Percentiles rank a stretch among this genome's conserved stretches.
phyloP scores from a whole-genome alignment of 1,140 invertebrate genomes.

The Drosophila azteca region DNA sequence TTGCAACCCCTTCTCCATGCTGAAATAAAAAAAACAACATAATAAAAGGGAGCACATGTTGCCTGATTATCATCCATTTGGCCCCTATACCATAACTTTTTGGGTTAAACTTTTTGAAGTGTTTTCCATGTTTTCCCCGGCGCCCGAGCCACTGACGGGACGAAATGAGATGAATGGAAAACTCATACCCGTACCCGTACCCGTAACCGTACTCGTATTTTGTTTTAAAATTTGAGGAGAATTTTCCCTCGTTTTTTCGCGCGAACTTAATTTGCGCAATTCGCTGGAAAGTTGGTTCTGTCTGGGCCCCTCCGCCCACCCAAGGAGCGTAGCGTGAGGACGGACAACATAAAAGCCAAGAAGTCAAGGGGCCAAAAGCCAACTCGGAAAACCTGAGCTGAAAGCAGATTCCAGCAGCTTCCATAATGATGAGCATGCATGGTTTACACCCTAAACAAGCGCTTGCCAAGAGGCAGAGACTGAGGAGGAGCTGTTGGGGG shows the following conservation, averaged over 20 bases:
- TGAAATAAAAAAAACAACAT: no score
- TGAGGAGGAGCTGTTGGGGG: background rate
- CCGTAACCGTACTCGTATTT: conserved; percentile 1
- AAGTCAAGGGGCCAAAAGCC: background rate
- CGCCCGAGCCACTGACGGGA: background rate
- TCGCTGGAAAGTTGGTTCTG: conserved; percentile 39
- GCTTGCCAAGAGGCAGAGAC: background rate
- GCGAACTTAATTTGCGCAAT: conserved; percentile 54
- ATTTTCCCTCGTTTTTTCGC: conserved; percentile 20
- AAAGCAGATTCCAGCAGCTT: no score
- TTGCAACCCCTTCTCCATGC: no score
- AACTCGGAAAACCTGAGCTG: background rate
- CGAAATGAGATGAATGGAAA: background rate
- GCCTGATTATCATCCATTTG: conserved; percentile 1
- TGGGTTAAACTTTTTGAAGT: conserved; percentile 38
- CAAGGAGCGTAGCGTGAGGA: no score
- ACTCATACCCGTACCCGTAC: background rate
- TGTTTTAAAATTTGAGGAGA: conserved; percentile 10
- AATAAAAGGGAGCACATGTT: conserved; percentile 1
- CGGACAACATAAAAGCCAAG: conserved; percentile 12
- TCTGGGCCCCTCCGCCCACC: background rate
- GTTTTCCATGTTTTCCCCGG: conserved; percentile 17
- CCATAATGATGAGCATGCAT: conserved; percentile 18
- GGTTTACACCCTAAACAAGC: background rate
- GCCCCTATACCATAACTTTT: conserved; percentile 3